Percentiles rank a stretch among this genome's conserved stretches.
Conservation (phyloP, 1,140 invertebrate species). For the Formica exsecta region DNA sequence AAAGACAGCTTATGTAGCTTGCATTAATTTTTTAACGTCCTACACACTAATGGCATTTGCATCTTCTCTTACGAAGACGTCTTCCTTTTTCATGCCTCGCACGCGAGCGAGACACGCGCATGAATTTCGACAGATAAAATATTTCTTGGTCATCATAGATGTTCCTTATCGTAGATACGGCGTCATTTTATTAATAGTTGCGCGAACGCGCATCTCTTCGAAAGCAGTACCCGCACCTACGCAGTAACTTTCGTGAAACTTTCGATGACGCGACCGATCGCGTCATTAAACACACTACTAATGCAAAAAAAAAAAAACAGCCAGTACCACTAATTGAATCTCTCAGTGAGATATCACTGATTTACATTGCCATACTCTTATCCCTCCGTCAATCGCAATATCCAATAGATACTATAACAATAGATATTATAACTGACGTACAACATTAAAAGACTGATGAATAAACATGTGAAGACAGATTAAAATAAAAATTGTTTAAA, state of each 20-base stretch:
- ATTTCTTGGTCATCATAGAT: slow-evolving; percentile 68
- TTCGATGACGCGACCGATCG: slow-evolving; percentile 65
- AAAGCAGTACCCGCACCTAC: slow-evolving; percentile 68
- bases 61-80: slow-evolving; percentile 1
- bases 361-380: too few relatives aligned
- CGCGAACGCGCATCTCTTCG: slow-evolving; percentile 47
- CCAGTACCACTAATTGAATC: too few relatives aligned
- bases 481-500: too few relatives aligned
- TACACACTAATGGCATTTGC: slow-evolving; percentile 23
- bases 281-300: slow-evolving; percentile 45
- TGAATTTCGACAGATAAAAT: slow-evolving; percentile 67
- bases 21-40: slow-evolving; percentile 38
- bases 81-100: slow-evolving; percentile 47
- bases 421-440: too few relatives aligned
- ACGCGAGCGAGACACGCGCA: slow-evolving; percentile 35
- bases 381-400: too few relatives aligned
- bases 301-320: slow-evolving; percentile 15
- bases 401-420: too few relatives aligned
- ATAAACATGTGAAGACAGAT: too few relatives aligned
- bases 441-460: too few relatives aligned
- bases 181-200: slow-evolving; percentile 65
- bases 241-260: slow-evolving; percentile 72
- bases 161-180: slow-evolving; percentile 67
- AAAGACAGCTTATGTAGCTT: not conserved
- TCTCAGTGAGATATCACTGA: too few relatives aligned